Evolutionary conservation across 2,888 invertebrate genomes (phyloP).

Genomic region (Drosophila mimica): DNA sequence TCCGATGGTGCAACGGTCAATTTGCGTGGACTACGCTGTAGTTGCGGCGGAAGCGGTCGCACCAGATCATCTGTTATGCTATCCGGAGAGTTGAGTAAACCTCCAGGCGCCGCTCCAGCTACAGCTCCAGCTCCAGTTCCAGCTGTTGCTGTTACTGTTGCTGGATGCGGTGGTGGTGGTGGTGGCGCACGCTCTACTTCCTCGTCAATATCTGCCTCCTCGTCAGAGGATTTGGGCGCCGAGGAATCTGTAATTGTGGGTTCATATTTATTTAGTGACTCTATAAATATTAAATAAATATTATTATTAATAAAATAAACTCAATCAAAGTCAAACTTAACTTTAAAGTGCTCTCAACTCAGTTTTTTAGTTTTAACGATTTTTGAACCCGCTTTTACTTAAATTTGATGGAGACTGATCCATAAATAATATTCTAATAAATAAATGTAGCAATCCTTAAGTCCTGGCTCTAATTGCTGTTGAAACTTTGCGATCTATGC

Average conservation of each 20-base stretch:
- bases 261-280: neutral
- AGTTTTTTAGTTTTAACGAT: no score
- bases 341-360: neutral
- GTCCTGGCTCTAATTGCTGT: neutral
- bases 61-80: constrained; percentile 87
- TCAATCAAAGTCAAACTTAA: neutral
- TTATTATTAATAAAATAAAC: neutral
- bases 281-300: neutral
- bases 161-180: constrained; percentile 22
- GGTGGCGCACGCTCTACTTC: constrained; percentile 52
- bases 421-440: neutral
- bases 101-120: constrained; percentile 76
- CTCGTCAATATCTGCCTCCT: constrained; percentile 85
- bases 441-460: neutral
- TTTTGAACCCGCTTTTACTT: neutral
- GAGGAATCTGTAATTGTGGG: constrained; percentile 84
- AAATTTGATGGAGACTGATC: neutral
- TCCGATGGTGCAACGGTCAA: constrained; percentile 77
- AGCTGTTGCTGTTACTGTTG: constrained; percentile 1
- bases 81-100: constrained; percentile 89
- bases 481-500: neutral
- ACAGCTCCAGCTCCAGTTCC: neutral
- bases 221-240: constrained; percentile 86
- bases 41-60: constrained; percentile 84
- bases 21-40: constrained; percentile 84